phyloP scores from a whole-genome alignment of 92 coral and sea anemone species.

The Chrysogorgia sp. region DNA sequence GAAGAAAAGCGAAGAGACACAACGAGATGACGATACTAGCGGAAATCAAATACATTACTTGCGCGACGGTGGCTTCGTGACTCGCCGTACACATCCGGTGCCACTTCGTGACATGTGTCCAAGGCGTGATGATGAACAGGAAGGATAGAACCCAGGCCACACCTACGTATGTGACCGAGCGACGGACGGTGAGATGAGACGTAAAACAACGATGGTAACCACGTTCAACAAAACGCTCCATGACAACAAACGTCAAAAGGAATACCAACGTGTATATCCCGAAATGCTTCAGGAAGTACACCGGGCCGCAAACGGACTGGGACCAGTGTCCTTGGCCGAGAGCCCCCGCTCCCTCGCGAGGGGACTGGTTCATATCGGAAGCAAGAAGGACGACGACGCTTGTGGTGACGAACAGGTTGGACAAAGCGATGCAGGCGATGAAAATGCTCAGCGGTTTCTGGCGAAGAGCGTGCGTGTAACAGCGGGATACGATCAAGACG shows the following conservation, averaged over 20 bases:
- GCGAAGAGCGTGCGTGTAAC: slow-evolving; percentile 27
- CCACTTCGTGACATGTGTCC: slow-evolving; percentile 42
- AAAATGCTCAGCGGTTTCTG: slow-evolving; percentile 37
- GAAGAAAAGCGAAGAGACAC: slow-evolving; percentile 12
- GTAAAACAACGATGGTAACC: slow-evolving; percentile 32
- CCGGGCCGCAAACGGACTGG: slow-evolving; percentile 37
- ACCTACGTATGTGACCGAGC: slow-evolving; percentile 29
- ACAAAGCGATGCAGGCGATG: slow-evolving; percentile 33
- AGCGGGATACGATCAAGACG: slow-evolving; percentile 19
- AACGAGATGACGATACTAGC: slow-evolving; percentile 17
- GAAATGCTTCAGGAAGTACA: slow-evolving; percentile 39
- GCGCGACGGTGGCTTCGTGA: slow-evolving; percentile 22
- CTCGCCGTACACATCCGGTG: slow-evolving; percentile 39
- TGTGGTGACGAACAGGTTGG: slow-evolving; percentile 36
- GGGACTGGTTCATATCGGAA: slow-evolving; percentile 26
- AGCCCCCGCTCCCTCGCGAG: background rate
- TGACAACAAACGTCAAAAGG: slow-evolving; percentile 4
- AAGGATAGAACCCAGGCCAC: slow-evolving; percentile 42
- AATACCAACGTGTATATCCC: slow-evolving; percentile 36
- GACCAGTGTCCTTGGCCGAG: slow-evolving; percentile 38
- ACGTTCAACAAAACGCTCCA: slow-evolving; percentile 18
- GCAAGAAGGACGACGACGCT: slow-evolving; percentile 25
- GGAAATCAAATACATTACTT: slow-evolving; percentile 19
- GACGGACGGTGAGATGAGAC: slow-evolving; percentile 17
- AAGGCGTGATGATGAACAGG: slow-evolving; percentile 27